These are phyloP conservation scores for Paradisaea rubra DNA, from an alignment of 2,113 vertebrate genomes.

Conservation along the genomic window DNA sequence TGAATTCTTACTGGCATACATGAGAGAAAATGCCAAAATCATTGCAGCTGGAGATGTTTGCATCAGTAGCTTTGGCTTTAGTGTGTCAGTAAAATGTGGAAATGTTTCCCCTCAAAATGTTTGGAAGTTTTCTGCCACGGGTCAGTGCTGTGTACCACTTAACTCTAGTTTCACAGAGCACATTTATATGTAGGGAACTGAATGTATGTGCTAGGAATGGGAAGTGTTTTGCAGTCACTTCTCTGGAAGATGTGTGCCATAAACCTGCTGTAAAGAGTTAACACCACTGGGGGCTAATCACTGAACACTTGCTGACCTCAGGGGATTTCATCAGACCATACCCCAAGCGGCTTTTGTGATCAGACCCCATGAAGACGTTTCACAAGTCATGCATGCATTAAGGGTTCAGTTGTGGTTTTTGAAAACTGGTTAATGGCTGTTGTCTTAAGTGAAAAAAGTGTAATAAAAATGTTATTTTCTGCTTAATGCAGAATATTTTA, in stretches of 20 bases:
- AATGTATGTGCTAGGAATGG: neutral
- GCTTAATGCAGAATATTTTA: neutral
- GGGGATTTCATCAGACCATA: neutral
- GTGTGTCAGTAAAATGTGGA: neutral
- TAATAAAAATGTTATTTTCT: neutral
- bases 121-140: neutral
- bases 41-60: neutral
- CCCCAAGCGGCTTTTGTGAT: neutral
- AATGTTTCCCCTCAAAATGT: neutral
- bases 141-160: neutral
- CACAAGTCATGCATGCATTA: accelerated
- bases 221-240: neutral
- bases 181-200: neutral
- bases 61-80: neutral
- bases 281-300: neutral
- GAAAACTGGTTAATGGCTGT: neutral
- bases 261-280: neutral
- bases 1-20: neutral
- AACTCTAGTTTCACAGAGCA: neutral
- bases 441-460: neutral
- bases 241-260: neutral
- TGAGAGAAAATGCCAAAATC: neutral
- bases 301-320: neutral
- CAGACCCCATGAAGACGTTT: neutral
- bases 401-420: neutral